phyloP scores from a whole-genome alignment of 2,113 vertebrate species.

The Tragelaphus buxtoni region DNA sequence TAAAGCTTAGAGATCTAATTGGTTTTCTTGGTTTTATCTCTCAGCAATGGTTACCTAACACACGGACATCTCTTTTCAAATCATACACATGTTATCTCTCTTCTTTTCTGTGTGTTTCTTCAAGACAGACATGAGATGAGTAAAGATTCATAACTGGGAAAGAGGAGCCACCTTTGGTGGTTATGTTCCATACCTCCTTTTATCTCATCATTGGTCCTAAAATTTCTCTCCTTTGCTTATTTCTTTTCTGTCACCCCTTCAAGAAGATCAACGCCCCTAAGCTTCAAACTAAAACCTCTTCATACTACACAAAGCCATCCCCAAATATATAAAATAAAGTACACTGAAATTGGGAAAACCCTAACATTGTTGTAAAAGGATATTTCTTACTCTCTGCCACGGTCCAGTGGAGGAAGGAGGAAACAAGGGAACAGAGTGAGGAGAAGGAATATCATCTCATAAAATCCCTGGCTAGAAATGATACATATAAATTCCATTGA shows the following conservation, averaged over 20 bases:
- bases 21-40: slow-evolving; percentile 69
- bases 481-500: neutral
- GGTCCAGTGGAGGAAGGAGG: neutral
- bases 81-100: slow-evolving; percentile 29
- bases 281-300: neutral
- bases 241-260: neutral
- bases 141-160: slow-evolving; percentile 24
- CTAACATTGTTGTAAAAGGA: neutral
- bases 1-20: slow-evolving; percentile 64
- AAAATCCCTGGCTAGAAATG: neutral
- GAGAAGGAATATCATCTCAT: neutral
- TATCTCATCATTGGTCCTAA: neutral
- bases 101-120: slow-evolving; percentile 16
- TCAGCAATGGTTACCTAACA: slow-evolving; percentile 50
- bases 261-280: neutral
- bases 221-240: neutral
- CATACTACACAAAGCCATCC: neutral
- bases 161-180: neutral
- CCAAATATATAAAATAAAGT: neutral
- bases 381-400: neutral
- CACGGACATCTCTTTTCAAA: slow-evolving; percentile 27
- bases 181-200: neutral
- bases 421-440: neutral
- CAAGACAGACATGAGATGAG: slow-evolving; percentile 26
- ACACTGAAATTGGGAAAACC: neutral